Percentiles rank a stretch among this genome's conserved stretches.
Evolutionary conservation across 2,797 vertebrate species (phyloP).

Genomic region (Gastrophryne carolinensis): DNA sequence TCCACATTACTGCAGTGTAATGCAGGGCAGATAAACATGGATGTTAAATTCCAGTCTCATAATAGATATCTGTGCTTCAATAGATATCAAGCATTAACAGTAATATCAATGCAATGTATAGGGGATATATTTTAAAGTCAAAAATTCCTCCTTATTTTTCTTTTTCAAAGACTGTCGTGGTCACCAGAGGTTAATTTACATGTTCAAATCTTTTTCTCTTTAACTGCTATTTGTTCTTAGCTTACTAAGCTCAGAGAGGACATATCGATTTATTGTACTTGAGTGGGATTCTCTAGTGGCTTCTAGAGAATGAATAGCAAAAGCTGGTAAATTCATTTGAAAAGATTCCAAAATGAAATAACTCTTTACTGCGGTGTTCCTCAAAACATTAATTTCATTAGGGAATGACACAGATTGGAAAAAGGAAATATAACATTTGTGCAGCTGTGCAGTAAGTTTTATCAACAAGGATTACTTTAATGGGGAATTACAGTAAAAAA

Average conservation of each 20-base stretch:
- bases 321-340: conserved; percentile 53
- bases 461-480: neutral
- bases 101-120: neutral
- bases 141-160: conserved; percentile 57
- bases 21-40: too few relatives aligned
- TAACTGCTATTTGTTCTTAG: conserved; percentile 58
- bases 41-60: too few relatives aligned
- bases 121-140: conserved; percentile 48
- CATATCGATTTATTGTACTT: conserved; percentile 61
- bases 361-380: conserved; percentile 10
- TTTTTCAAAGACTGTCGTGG: conserved; percentile 49
- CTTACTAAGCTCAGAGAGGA: conserved; percentile 55
- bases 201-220: conserved; percentile 33
- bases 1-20: too few relatives aligned
- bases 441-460: neutral
- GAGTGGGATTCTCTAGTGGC: conserved; percentile 51
- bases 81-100: too few relatives aligned
- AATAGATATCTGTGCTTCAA: too few relatives aligned
- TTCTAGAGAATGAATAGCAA: conserved; percentile 48
- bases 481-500: too few relatives aligned
- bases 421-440: neutral
- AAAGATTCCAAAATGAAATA: conserved; percentile 49
- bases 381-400: conserved; percentile 1
- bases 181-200: conserved; percentile 51
- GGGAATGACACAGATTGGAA: neutral